Evolutionary conservation across 2,113 vertebrate genomes (phyloP), one percentile per base, ranked within the genome.

Genomic region (Caloenas nicobarica): DNA sequence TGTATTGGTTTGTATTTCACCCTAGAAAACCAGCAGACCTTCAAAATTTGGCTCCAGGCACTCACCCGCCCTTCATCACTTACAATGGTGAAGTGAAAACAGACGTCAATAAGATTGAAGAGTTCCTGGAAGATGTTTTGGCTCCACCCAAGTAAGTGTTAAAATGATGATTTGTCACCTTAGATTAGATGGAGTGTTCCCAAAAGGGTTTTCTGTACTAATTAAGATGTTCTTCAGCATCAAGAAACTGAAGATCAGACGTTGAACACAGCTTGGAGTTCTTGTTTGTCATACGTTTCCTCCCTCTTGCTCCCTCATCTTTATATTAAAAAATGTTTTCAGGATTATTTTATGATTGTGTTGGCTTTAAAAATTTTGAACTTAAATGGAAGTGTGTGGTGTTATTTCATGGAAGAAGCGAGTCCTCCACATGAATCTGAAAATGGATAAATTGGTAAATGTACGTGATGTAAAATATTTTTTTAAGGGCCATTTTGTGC

Each of bases 31-130:
- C 99, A 65, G 99, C 99, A 54, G 99, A 99, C 95, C 98, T 99
- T 70, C 99, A 99, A 96, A 99, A 99, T 92, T 97, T 99, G 97
- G 99, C 99, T 94, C 99, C 99, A 1, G 99, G 99, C 95, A 99
- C 99, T 28, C 99, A 99, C 96, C 99, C 99, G 0, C 99, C 99
- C 78, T 99, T 99, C 97, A 98, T 99, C 97, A 99, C 99, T 40
- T 99, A 98, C 97, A 99, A 99, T 17, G 99, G 98, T 26, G 99
- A 99, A 93, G 99, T 99, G 96, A 99, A 98, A 97, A 99, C 99
- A 2, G 99, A 99, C 53, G 99, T 99, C 89, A 99, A 99, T 98
- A 99, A 99, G 98, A 99, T 99, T 58, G 99, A 99, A 95, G 99
- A 99, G 97, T 99, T 99, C 92, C 99, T 99, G 60, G 99, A 99